These are phyloP conservation scores for Tipula confusa DNA, from an alignment of 2,888 invertebrate species.

Conservation along the genomic window DNA sequence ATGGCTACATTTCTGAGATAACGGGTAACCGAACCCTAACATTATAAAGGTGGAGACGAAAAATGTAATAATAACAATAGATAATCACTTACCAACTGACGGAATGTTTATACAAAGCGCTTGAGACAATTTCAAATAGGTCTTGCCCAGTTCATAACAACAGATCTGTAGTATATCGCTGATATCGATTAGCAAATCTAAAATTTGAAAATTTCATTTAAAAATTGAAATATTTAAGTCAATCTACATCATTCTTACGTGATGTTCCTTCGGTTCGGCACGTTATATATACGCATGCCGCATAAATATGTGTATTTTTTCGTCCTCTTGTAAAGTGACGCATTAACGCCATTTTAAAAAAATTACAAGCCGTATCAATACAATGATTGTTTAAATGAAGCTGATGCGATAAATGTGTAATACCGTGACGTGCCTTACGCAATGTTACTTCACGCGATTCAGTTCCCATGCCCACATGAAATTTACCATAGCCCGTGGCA, in stretches of 20 bases:
- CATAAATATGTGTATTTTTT: conserved; percentile 84
- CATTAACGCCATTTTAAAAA: conserved; percentile 85
- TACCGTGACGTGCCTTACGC: conserved; percentile 80
- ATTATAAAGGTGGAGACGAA: no score
- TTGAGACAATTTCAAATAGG: conserved; percentile 82
- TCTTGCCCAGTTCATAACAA: conserved; percentile 91
- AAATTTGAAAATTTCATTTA: conserved; percentile 41
- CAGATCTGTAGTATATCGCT: conserved; percentile 96
- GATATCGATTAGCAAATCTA: conserved; percentile 92
- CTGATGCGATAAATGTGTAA: conserved; percentile 80
- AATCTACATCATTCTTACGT: conserved; percentile 62
- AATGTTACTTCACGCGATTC: conserved; percentile 92
- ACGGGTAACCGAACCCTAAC: no score
- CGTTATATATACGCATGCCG: conserved; percentile 96
- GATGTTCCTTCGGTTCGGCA: conserved; percentile 92
- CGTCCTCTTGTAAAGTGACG: conserved; percentile 86
- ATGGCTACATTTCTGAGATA: no score
- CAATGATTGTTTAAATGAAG: conserved; percentile 84
- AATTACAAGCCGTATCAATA: conserved; percentile 88
- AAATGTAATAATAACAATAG: background rate
- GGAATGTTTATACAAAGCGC: conserved; percentile 87
- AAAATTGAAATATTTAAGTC: conserved; percentile 38
- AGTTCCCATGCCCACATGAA: conserved; percentile 73
- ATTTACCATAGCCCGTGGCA: conserved; percentile 74
- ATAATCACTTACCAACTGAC: conserved; percentile 67